Evolutionary conservation across 2,797 vertebrate genomes (phyloP), one percentile per base, ranked within the genome.

Genomic region (Mionectes olivaceus): DNA sequence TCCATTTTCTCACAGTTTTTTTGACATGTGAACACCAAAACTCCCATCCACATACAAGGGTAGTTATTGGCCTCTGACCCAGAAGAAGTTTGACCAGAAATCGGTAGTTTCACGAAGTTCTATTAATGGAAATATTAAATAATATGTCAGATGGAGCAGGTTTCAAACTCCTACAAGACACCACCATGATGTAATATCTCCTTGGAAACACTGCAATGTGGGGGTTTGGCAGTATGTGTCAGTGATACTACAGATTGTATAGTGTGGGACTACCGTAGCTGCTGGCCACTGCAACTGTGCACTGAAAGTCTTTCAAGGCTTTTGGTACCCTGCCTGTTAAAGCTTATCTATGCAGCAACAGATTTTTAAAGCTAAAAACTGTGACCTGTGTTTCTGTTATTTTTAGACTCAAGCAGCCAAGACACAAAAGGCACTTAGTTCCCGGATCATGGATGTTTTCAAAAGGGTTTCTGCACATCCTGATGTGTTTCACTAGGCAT

Each of bases 181-280:
- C n/a, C 71, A 53, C 64, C 32, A 30, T 93, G 94, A 83, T 92
- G 77, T 90, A 55, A 25, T 44, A 93, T 97, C 96, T 96, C 97
- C 95, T 90, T 95, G 97, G 97, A 96, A 97, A 97, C 90, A 55
- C 50, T 61, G 65, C 82, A 93, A 87, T 3, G 1, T 69, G 69
- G 89, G 47, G 74, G 70, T 47, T 88, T 52, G 89, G 68, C 65
- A 79, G 85, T 83, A 82, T 17, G 13, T 63, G 60, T 18, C 1
- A 0, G 64, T 67, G 89, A 76, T 88, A 77, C 87, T 77, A 76
- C 30, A 25, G 84, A 27, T 6, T 70, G 65, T 77, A 5, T 55
- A 47, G 50, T 46, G 86, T 67, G 44, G 74, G 43, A 47, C 25
- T 68, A 19, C 81, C 44, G 11, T 3, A 82, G 83, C 75, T 65